These are phyloP conservation scores for Elysia crispata DNA, from an alignment of 2,888 invertebrate species.

Conservation along the genomic window DNA sequence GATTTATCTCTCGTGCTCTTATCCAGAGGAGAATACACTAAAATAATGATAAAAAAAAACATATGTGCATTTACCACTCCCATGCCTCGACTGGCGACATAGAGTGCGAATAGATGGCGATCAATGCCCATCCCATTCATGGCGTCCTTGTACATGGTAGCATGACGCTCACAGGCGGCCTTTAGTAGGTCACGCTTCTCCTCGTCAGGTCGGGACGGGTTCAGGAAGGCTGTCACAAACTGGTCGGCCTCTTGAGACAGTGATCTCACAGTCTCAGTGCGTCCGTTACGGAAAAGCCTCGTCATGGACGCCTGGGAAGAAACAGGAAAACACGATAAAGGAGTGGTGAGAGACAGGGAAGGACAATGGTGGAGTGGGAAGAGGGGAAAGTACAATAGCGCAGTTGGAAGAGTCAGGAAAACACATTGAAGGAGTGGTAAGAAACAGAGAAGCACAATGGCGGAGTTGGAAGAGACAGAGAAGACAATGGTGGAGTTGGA, in stretches of 20 bases:
- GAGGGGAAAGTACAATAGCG: too few species aligned
- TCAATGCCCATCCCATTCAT: slow-evolving; percentile 80
- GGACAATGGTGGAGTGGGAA: slow-evolving; percentile 25
- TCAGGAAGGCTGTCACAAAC: slow-evolving; percentile 78
- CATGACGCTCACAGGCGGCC: slow-evolving; percentile 69
- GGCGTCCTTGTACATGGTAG: slow-evolving; percentile 78
- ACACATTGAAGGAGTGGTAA: too few species aligned
- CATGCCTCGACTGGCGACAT: slow-evolving; percentile 78
- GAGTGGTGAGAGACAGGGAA: slow-evolving; percentile 6
- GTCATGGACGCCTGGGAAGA: slow-evolving; percentile 77
- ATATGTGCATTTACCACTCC: slow-evolving; percentile 79
- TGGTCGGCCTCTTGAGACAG: slow-evolving; percentile 76
- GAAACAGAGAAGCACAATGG: slow-evolving; percentile 20
- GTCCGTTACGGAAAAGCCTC: slow-evolving; percentile 77
- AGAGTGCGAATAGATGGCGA: slow-evolving; percentile 79
- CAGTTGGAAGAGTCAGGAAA: too few species aligned
- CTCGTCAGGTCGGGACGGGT: slow-evolving; percentile 66
- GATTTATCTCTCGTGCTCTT: too few species aligned
- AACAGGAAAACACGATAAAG: not conserved
- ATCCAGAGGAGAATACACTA: too few species aligned
- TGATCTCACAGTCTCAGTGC: slow-evolving; percentile 79
- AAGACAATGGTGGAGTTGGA: not conserved
- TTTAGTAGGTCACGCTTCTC: slow-evolving; percentile 72
- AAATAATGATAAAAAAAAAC: too few species aligned
- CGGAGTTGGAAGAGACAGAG: slow-evolving; percentile 6